A percentile compares a stretch with the other conserved stretches of the same genome.
Conservation (phyloP, 2,113 vertebrate species). For the Poecilia latipinna region DNA sequence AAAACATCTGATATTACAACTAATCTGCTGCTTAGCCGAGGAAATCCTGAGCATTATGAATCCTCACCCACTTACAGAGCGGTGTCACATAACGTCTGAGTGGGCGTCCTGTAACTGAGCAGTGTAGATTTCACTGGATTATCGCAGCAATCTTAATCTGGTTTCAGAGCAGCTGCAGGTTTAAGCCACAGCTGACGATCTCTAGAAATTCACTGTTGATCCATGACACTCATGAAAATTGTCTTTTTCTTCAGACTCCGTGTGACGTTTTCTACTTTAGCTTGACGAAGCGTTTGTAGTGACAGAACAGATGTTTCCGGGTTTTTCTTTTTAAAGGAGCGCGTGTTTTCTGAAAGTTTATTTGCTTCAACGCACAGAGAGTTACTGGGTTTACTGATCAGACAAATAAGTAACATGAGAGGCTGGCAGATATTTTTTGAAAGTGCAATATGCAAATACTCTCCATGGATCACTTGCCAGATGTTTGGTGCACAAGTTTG, state of each 20-base stretch:
- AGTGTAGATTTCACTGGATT: slow-evolving; percentile 60
- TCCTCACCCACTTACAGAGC: slow-evolving; percentile 16
- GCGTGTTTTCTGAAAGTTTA: no score
- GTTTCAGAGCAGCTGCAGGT: neutral
- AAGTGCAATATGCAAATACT: neutral
- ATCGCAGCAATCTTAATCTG: slow-evolving; percentile 51
- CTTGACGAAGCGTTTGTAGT: no score
- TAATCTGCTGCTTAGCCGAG: slow-evolving; percentile 63
- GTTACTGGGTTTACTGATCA: neutral
- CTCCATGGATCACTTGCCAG: neutral
- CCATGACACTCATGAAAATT: neutral
- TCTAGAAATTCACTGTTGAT: slow-evolving; percentile 13
- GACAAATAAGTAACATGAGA: neutral
- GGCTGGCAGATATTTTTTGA: neutral
- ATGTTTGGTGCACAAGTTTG: neutral
- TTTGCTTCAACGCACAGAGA: neutral
- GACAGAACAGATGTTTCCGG: neutral
- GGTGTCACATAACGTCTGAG: slow-evolving; percentile 25
- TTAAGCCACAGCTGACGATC: neutral
- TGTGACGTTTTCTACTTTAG: no score
- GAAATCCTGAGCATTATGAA: slow-evolving; percentile 58
- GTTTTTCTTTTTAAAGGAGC: neutral
- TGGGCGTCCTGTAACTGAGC: slow-evolving; percentile 42
- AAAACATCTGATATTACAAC: slow-evolving; percentile 51
- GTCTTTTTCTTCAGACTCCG: no score